These are phyloP conservation scores for Siphlonurus alternatus DNA, from an alignment of 2,888 invertebrate species.

Conservation along the genomic window DNA sequence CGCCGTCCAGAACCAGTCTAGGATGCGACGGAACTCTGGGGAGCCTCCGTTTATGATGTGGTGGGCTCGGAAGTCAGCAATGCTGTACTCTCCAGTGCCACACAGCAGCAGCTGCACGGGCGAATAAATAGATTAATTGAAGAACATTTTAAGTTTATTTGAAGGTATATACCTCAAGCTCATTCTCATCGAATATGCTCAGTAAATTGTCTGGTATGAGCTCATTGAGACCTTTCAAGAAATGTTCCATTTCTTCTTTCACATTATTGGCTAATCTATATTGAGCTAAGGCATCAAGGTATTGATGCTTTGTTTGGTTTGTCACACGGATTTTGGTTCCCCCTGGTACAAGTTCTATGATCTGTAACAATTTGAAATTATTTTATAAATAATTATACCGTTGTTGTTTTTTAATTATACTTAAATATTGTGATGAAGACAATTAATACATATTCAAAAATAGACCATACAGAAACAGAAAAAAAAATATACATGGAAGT, in stretches of 20 bases:
- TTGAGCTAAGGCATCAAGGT: conserved; percentile 78
- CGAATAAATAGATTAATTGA: neutral
- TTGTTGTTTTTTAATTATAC: no score
- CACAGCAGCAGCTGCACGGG: conserved; percentile 60
- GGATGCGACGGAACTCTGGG: conserved; percentile 64
- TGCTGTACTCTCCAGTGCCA: conserved; percentile 83
- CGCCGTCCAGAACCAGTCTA: conserved; percentile 85
- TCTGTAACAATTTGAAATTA: conserved; percentile 26
- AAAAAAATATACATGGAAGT: no score
- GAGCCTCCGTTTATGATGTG: conserved; percentile 65
- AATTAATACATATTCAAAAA: neutral
- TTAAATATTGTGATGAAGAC: no score
- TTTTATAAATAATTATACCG: neutral
- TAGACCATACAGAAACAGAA: no score
- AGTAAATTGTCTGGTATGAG: conserved; percentile 84
- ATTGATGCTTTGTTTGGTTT: conserved; percentile 59
- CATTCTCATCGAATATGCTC: conserved; percentile 91
- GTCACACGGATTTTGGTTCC: conserved; percentile 58
- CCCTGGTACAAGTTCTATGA: conserved; percentile 65
- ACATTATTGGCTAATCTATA: conserved; percentile 69
- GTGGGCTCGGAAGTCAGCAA: conserved; percentile 76
- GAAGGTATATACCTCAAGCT: conserved; percentile 59
- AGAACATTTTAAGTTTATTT: neutral
- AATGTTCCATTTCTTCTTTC: conserved; percentile 69
- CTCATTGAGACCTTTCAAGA: conserved; percentile 77